A percentile compares a stretch with the other conserved stretches of the same genome.
Conservation (phyloP, 2,888 invertebrate genomes). For the Napeogenes inachia region DNA sequence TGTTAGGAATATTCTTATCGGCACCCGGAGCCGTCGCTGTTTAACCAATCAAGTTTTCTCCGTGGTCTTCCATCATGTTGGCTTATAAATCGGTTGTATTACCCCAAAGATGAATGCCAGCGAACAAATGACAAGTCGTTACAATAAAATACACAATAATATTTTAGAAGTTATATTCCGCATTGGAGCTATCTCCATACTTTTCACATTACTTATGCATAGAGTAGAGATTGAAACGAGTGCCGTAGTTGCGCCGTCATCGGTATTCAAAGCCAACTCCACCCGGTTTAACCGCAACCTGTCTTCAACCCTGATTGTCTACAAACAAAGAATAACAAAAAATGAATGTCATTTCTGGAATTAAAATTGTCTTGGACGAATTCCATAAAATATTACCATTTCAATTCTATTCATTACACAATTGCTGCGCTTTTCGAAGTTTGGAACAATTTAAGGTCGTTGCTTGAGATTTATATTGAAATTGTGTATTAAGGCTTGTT, state of each 20-base stretch:
- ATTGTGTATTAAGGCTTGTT: background rate
- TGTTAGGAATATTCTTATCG: slow-evolving; percentile 6
- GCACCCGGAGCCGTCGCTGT: background rate
- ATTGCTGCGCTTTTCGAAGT: slow-evolving; percentile 20
- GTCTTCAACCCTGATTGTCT: slow-evolving; percentile 62
- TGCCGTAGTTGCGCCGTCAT: slow-evolving; percentile 66
- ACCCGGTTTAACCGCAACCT: slow-evolving; percentile 62
- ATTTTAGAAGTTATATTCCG: slow-evolving; percentile 67
- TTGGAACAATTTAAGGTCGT: slow-evolving; percentile 12
- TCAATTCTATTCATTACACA: slow-evolving; percentile 27
- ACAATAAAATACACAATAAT: slow-evolving; percentile 68
- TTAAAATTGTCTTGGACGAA: slow-evolving; percentile 27
- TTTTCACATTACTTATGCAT: slow-evolving; percentile 77
- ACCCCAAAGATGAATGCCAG: slow-evolving; percentile 18
- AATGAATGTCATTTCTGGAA: slow-evolving; percentile 34
- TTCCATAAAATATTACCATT: slow-evolving; percentile 25
- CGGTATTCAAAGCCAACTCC: slow-evolving; percentile 66
- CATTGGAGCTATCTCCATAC: slow-evolving; percentile 67
- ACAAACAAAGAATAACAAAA: slow-evolving; percentile 57
- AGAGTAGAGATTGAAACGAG: slow-evolving; percentile 75
- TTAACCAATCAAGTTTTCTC: background rate
- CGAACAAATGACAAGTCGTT: slow-evolving; percentile 60
- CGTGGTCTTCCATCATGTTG: slow-evolving; percentile 7
- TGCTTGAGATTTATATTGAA: slow-evolving; percentile 4
- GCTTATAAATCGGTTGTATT: slow-evolving; percentile 20